Percentiles rank a stretch among this genome's conserved stretches.
Conservation (phyloP, 2,888 invertebrate genomes). For the Pseudoips prasinana region DNA sequence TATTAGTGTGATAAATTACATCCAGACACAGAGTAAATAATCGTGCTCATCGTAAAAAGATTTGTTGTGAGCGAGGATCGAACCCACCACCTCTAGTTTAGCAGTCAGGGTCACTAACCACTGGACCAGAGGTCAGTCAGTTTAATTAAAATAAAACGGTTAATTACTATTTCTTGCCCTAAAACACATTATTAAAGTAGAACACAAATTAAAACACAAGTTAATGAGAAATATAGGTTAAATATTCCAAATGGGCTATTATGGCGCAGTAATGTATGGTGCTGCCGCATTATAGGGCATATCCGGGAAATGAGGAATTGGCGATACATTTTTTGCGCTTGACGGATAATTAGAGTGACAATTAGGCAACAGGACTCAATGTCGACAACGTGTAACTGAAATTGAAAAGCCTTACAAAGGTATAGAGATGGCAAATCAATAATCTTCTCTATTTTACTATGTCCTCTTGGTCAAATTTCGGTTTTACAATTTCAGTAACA, state of each 20-base stretch:
- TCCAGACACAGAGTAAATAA: too few species aligned
- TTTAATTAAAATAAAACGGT: too few species aligned
- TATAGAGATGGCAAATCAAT: conserved; percentile 19
- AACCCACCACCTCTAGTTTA: too few species aligned
- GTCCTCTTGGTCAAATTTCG: too few species aligned
- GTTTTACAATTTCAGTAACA: too few species aligned
- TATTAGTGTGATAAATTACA: too few species aligned
- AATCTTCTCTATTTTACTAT: too few species aligned
- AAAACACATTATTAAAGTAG: too few species aligned
- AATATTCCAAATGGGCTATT: not conserved
- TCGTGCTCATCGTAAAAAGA: too few species aligned
- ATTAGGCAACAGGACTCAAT: conserved; percentile 37
- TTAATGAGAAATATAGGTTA: not conserved
- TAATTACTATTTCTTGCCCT: conserved; percentile 9
- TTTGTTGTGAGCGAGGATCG: too few species aligned
- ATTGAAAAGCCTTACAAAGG: conserved; percentile 7
- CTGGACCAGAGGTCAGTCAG: too few species aligned
- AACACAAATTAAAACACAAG: not conserved
- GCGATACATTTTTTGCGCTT: conserved; percentile 39
- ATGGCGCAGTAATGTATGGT: conserved; percentile 11
- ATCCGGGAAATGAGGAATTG: conserved; percentile 45
- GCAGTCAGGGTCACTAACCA: too few species aligned
- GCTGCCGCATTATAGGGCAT: conserved; percentile 30
- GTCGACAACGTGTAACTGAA: conserved; percentile 22
- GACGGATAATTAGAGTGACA: conserved; percentile 40